A percentile compares a stretch with the other conserved stretches of the same genome.
phyloP scores from a whole-genome alignment of 2,888 invertebrate species.

The Sacculina carcini region DNA sequence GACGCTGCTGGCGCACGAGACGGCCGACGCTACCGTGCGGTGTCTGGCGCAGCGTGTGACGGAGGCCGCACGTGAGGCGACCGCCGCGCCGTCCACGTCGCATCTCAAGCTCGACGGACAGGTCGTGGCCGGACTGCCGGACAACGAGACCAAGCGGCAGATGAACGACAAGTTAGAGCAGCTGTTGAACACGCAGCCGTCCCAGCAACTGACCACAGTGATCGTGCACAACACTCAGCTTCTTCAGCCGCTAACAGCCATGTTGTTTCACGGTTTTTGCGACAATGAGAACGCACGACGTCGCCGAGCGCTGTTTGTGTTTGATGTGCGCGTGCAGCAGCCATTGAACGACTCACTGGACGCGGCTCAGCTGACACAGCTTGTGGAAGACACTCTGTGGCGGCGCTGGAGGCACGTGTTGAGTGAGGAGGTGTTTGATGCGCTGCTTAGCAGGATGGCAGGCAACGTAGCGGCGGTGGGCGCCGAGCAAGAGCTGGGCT shows the following conservation, averaged over 20 bases:
- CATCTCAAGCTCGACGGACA: neutral
- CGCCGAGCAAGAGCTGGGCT: too few species aligned
- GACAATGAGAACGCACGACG: conserved; percentile 8
- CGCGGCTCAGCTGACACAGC: neutral
- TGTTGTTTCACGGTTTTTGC: conserved; percentile 8
- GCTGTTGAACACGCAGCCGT: too few species aligned
- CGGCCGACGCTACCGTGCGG: neutral
- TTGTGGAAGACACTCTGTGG: neutral
- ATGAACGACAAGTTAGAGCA: neutral
- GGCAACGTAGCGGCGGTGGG: neutral
- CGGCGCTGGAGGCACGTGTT: neutral
- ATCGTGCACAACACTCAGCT: conserved; percentile 1
- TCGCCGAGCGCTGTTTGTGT: conserved; percentile 1
- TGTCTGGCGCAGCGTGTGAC: neutral
- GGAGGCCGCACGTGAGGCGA: neutral
- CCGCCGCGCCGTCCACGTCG: neutral
- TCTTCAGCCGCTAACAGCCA: conserved; percentile 5
- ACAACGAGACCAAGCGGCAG: neutral
- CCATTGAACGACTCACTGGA: neutral
- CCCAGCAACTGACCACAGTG: too few species aligned
- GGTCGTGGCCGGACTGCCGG: neutral
- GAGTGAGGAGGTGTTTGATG: neutral
- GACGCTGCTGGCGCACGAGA: neutral
- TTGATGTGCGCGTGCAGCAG: neutral
- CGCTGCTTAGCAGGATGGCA: neutral